These are phyloP conservation scores for Neostethus bicornis DNA, from an alignment of 2,797 vertebrate species.

Conservation along the genomic window DNA sequence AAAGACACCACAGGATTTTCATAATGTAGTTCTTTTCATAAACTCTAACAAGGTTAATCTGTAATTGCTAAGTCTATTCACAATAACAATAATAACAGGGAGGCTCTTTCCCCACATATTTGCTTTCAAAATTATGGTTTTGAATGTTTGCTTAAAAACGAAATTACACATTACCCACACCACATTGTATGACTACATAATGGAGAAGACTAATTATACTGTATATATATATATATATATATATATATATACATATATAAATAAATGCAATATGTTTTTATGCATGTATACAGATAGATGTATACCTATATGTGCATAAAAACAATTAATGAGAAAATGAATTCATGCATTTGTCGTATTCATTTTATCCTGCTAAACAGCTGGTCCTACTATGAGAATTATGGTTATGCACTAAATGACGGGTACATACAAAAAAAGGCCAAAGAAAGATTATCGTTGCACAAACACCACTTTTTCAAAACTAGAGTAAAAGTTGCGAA, in stretches of 20 bases:
- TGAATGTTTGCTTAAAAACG: background rate
- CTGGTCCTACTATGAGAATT: background rate
- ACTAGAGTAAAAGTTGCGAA: slow-evolving; percentile 1
- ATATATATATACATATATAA: too few relatives aligned
- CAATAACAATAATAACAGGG: background rate
- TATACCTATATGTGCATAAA: too few relatives aligned
- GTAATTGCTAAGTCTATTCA: background rate
- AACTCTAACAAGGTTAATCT: slow-evolving; percentile 1
- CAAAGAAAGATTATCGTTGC: background rate
- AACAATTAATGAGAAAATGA: too few relatives aligned
- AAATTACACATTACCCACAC: too few relatives aligned
- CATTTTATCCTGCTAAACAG: background rate
- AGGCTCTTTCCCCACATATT: background rate
- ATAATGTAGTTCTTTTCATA: slow-evolving; percentile 26
- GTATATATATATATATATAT: too few relatives aligned
- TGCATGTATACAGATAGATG: too few relatives aligned
- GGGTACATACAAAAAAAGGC: too few relatives aligned
- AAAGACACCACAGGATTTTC: slow-evolving; percentile 43
- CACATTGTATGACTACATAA: too few relatives aligned
- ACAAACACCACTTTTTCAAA: background rate
- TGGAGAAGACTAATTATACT: too few relatives aligned
- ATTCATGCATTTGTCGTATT: too few relatives aligned
- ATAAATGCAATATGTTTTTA: too few relatives aligned
- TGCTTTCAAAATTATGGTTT: background rate
- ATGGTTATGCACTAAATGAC: too few relatives aligned